Evolutionary conservation across 2,888 invertebrate species (phyloP).

Genomic region (Cheiracanthium punctorium): DNA sequence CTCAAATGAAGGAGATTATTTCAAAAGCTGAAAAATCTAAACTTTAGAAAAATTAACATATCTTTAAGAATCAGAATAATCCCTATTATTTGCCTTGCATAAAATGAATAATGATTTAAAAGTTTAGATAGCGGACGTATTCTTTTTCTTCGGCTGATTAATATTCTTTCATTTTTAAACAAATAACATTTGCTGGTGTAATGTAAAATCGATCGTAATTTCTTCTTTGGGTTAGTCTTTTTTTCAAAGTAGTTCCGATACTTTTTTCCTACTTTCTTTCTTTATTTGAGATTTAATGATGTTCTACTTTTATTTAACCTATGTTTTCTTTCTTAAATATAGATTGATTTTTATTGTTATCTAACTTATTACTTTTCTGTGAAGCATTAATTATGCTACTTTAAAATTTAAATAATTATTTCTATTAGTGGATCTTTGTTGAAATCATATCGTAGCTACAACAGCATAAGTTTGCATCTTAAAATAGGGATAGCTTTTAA

Average conservation of each 20-base stretch:
- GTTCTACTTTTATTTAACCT: conserved; percentile 11
- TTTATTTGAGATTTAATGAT: background rate
- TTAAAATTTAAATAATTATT: too few relatives aligned
- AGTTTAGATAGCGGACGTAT: conserved; percentile 43
- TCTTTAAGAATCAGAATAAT: conserved; percentile 37
- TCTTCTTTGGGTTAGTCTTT: conserved; percentile 37
- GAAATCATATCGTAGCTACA: too few relatives aligned
- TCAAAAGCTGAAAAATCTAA: conserved; percentile 21
- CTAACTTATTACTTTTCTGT: background rate
- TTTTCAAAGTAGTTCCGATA: conserved; percentile 4
- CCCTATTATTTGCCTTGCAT: conserved; percentile 44
- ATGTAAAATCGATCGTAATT: conserved; percentile 67
- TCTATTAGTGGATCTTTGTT: too few relatives aligned
- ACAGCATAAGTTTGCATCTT: too few relatives aligned
- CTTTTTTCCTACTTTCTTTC: conserved; percentile 10
- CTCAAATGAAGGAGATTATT: conserved; percentile 36
- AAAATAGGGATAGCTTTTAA: too few relatives aligned
- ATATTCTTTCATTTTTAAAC: conserved; percentile 48
- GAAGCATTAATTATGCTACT: too few relatives aligned
- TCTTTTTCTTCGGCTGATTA: conserved; percentile 43
- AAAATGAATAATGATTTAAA: conserved; percentile 52
- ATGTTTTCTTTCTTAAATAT: background rate
- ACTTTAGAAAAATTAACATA: conserved; percentile 40
- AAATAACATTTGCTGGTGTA: conserved; percentile 55
- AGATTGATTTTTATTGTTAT: background rate